Conservation (phyloP, 2,797 vertebrate species). For the Rhincodon typus region DNA sequence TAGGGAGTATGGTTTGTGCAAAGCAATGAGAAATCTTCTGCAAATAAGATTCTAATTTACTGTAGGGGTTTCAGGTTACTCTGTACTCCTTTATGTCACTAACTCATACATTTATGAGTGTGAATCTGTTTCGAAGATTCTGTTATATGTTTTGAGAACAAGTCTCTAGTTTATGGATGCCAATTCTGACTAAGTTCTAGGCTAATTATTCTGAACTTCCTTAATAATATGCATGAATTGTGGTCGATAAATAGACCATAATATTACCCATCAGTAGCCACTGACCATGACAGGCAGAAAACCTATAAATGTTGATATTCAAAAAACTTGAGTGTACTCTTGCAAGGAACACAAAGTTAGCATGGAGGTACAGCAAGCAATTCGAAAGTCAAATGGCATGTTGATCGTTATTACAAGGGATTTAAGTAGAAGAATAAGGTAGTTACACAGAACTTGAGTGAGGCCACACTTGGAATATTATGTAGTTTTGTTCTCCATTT, state of each 20-base stretch:
- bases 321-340: too few relatives aligned
- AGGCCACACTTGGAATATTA: too few relatives aligned
- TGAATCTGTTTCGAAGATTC: neutral
- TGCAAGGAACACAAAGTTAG: too few relatives aligned
- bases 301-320: too few relatives aligned
- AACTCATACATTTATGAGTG: neutral
- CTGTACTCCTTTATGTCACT: neutral
- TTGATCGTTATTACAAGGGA: too few relatives aligned
- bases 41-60: neutral
- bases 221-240: neutral
- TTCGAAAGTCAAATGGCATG: too few relatives aligned
- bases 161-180: neutral
- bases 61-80: neutral
- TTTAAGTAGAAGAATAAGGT: too few relatives aligned
- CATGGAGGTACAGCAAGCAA: too few relatives aligned
- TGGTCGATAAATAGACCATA: neutral
- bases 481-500: too few relatives aligned
- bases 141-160: neutral
- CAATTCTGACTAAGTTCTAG: neutral
- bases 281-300: neutral
- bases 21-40: neutral
- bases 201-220: neutral
- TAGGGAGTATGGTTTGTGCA: neutral
- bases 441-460: too few relatives aligned
- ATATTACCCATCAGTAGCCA: too few relatives aligned